These are phyloP conservation scores for Druon quercuslanigerum DNA, from an alignment of 1,140 invertebrate species.

Conservation along the genomic window DNA sequence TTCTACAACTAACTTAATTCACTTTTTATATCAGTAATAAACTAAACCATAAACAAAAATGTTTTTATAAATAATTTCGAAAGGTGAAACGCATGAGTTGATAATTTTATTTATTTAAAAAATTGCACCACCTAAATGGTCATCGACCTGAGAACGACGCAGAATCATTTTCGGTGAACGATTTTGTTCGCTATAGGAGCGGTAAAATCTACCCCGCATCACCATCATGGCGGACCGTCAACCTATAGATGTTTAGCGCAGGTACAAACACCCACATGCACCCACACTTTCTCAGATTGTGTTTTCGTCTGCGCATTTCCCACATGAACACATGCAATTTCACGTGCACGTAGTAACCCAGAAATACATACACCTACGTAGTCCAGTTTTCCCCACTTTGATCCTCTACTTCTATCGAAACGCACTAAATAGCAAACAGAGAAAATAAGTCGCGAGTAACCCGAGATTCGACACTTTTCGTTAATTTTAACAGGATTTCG, in stretches of 20 bases:
- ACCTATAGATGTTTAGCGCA: conserved; percentile 24
- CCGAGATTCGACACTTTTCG: conserved; percentile 23
- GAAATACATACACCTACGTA: conserved; percentile 3
- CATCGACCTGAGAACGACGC: conserved; percentile 53
- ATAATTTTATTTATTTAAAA: conserved; percentile 55
- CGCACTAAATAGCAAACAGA: conserved; percentile 2
- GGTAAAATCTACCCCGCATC: conserved; percentile 37
- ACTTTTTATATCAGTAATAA: too few species aligned
- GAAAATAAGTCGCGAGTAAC: conserved; percentile 19
- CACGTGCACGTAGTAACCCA: conserved; percentile 33
- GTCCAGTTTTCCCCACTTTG: background rate
- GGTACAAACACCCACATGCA: background rate
- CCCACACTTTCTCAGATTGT: conserved; percentile 5
- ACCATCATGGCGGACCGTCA: conserved; percentile 57
- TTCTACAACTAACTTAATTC: too few species aligned
- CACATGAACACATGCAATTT: conserved; percentile 30
- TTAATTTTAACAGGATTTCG: background rate
- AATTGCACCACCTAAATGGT: conserved; percentile 48
- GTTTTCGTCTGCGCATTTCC: conserved; percentile 12
- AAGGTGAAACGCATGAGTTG: background rate
- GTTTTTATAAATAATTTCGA: background rate
- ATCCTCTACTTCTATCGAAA: background rate
- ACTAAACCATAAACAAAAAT: too few species aligned
- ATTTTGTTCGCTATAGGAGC: conserved; percentile 20
- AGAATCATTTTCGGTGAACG: conserved; percentile 52